Conservation (phyloP, 2,113 vertebrate genomes). For the Haplochromis burtoni region DNA sequence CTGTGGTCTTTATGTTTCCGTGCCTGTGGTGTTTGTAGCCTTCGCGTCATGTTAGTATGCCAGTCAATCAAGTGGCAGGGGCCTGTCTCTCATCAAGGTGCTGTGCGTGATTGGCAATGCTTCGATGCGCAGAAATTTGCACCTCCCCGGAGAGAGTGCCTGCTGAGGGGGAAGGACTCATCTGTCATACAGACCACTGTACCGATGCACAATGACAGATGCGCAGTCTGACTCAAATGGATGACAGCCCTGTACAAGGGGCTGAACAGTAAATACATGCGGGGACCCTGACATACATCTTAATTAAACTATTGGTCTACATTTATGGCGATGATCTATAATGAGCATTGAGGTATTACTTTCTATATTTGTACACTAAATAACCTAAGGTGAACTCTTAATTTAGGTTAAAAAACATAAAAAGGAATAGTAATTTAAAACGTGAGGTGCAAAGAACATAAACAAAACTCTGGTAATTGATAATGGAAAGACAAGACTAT, state of each 20-base stretch:
- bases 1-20: slow-evolving; percentile 25
- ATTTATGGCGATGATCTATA: neutral
- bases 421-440: neutral
- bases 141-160: slow-evolving; percentile 45
- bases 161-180: slow-evolving; percentile 53
- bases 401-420: neutral
- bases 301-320: neutral
- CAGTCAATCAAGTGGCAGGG: slow-evolving; percentile 66
- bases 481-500: neutral
- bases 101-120: slow-evolving; percentile 62
- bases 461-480: neutral
- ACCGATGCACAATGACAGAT: slow-evolving; percentile 60
- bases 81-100: slow-evolving; percentile 67
- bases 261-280: slow-evolving; percentile 29
- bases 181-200: slow-evolving; percentile 58
- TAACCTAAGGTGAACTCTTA: neutral
- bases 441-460: neutral
- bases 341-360: neutral
- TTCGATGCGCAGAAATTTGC: slow-evolving; percentile 58
- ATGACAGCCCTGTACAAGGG: slow-evolving; percentile 31
- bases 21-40: slow-evolving; percentile 32
- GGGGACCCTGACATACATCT: slow-evolving; percentile 7
- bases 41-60: slow-evolving; percentile 59
- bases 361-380: neutral
- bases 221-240: slow-evolving; percentile 43